These are phyloP conservation scores for Oreonectes daqikongensis DNA, from an alignment of 2,797 vertebrate species.

Conservation along the genomic window DNA sequence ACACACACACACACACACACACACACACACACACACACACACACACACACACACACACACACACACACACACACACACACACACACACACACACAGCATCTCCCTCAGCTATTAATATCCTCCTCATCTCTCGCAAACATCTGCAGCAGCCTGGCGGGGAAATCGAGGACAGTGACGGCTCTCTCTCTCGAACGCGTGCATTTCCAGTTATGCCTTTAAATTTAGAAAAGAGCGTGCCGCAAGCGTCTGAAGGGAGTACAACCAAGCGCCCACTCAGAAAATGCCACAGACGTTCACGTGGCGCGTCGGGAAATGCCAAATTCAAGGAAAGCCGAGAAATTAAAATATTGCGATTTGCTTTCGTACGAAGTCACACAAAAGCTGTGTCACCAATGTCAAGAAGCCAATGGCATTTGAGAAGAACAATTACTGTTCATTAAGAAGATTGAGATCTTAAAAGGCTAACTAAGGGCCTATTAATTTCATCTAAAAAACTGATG, in stretches of 20 bases:
- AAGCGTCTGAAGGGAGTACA: background rate
- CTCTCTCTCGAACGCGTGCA: background rate
- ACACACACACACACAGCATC: slow-evolving; percentile 48
- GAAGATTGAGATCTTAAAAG: slow-evolving; percentile 37
- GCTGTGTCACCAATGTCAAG: background rate
- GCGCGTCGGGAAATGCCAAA: slow-evolving; percentile 26
- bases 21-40: slow-evolving; percentile 33
- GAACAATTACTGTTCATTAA: slow-evolving; percentile 36
- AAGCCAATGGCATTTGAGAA: slow-evolving; percentile 30
- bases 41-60: slow-evolving; percentile 44
- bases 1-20: slow-evolving; percentile 35
- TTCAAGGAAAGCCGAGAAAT: slow-evolving; percentile 29
- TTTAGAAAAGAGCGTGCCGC: slow-evolving; percentile 34
- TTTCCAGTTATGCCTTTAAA: slow-evolving; percentile 35
- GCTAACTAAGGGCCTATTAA: slow-evolving; percentile 12
- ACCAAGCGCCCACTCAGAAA: slow-evolving; percentile 53
- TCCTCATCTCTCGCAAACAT: slow-evolving; percentile 64
- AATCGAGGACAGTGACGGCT: slow-evolving; percentile 56
- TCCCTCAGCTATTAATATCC: slow-evolving; percentile 67
- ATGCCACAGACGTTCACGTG: slow-evolving; percentile 31
- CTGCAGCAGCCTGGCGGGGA: slow-evolving; percentile 62
- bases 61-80: slow-evolving; percentile 24
- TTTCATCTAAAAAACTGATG: slow-evolving; percentile 14
- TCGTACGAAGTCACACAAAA: background rate
- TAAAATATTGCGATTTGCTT: slow-evolving; percentile 32